Evolutionary conservation across 1,140 invertebrate species (phyloP).

Genomic region (Dreissena rostriformis): DNA sequence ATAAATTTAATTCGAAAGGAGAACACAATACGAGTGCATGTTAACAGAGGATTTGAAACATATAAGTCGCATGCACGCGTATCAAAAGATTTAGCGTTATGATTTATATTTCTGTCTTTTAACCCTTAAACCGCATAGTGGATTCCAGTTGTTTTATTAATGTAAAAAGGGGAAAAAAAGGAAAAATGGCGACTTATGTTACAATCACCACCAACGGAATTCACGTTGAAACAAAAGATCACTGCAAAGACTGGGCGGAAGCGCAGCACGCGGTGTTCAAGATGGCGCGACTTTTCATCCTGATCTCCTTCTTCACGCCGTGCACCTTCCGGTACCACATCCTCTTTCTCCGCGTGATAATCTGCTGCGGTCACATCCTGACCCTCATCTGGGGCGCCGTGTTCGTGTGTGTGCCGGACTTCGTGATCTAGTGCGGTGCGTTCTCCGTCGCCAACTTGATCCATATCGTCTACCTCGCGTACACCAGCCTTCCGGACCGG

Average conservation of each 20-base stretch:
- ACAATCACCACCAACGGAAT: too few relatives aligned
- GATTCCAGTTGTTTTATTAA: too few relatives aligned
- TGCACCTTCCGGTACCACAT: conserved; percentile 91
- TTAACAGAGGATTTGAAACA: too few relatives aligned
- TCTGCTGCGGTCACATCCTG: conserved; percentile 89
- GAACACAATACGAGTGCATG: too few relatives aligned
- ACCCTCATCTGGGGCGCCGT: conserved; percentile 90
- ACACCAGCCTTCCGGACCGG: conserved; percentile 77
- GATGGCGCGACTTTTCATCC: conserved; percentile 91
- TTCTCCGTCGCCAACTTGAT: conserved; percentile 88
- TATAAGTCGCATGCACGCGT: too few relatives aligned
- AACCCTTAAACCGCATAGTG: too few relatives aligned
- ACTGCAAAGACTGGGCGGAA: conserved; percentile 90
- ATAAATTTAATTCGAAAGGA: too few relatives aligned
- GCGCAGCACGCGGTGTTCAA: conserved; percentile 91
- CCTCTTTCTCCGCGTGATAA: conserved; percentile 86
- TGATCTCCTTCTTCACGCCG: conserved; percentile 90
- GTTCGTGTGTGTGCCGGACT: conserved; percentile 90
- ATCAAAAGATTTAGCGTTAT: too few relatives aligned
- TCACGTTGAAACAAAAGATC: not conserved
- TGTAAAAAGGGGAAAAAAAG: too few relatives aligned
- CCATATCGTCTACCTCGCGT: conserved; percentile 88
- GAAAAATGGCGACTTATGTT: too few relatives aligned
- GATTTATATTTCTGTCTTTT: too few relatives aligned
- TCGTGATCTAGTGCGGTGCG: conserved; percentile 89